phyloP scores from a whole-genome alignment of 2,113 vertebrate genomes.

The Labeo rohita region DNA sequence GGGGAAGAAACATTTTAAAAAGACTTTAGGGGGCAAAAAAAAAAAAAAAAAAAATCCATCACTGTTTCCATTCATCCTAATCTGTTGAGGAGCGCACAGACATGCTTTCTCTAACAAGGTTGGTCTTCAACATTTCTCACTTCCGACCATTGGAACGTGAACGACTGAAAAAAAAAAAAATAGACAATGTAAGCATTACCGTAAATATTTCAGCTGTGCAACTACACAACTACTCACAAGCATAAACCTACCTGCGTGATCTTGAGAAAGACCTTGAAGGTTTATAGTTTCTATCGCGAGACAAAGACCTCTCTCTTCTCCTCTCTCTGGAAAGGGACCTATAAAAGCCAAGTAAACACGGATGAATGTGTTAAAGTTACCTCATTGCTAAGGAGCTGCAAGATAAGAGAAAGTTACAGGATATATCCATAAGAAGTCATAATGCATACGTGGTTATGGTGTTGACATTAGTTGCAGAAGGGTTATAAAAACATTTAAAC shows the following conservation, averaged over 20 bases:
- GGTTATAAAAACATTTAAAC: not conserved
- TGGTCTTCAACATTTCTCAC: conserved; percentile 67
- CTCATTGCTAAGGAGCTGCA: not conserved
- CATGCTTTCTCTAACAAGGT: conserved; percentile 14
- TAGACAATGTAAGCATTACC: not conserved
- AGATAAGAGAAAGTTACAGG: not conserved
- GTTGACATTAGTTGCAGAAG: not conserved
- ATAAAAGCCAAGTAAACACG: conserved; percentile 5
- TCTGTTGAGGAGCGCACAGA: conserved; percentile 8
- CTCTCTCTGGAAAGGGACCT: conserved; percentile 96
- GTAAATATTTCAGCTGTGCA: not conserved
- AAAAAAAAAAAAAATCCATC: conserved; percentile 10
- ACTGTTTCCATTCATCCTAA: not conserved
- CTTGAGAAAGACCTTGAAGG: conserved; percentile 93
- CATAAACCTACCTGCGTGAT: conserved; percentile 86
- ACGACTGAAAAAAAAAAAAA: conserved; percentile 76
- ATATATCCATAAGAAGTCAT: not conserved
- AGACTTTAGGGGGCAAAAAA: not conserved
- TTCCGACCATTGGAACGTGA: conserved; percentile 93
- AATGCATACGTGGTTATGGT: no score
- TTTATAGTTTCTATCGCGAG: conserved; percentile 92
- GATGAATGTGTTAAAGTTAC: not conserved
- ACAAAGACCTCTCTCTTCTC: conserved; percentile 91
- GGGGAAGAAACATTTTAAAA: conserved; percentile 18
- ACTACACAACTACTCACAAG: not conserved